These are phyloP conservation scores for Chironomus riparius DNA, from an alignment of 2,888 invertebrate species.

Conservation along the genomic window DNA sequence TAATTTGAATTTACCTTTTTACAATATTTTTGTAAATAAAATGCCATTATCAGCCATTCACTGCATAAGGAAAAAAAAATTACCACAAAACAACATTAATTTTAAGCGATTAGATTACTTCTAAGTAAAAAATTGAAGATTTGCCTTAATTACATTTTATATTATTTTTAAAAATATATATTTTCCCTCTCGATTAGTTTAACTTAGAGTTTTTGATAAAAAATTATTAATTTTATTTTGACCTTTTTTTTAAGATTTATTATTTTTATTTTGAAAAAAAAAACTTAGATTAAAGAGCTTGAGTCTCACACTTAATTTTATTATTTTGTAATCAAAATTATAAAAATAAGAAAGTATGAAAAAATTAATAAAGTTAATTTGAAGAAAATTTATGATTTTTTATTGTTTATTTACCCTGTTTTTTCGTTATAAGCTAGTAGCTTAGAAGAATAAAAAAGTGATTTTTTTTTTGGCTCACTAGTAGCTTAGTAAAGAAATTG, in stretches of 20 bases:
- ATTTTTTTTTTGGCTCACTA: too few relatives aligned
- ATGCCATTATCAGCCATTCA: constrained; percentile 10
- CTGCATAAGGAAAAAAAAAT: not conserved
- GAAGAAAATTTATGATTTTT: not conserved
- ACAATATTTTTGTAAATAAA: not conserved
- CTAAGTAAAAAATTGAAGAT: not conserved
- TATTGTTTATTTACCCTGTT: not conserved
- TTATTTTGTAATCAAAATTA: not conserved
- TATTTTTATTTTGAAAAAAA: not conserved
- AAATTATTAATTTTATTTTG: not conserved
- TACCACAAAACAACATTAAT: not conserved
- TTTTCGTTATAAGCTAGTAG: too few relatives aligned
- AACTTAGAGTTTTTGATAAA: not conserved
- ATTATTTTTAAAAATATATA: not conserved
- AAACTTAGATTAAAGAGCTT: not conserved
- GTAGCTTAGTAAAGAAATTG: too few relatives aligned
- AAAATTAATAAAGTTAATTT: not conserved
- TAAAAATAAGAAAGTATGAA: not conserved
- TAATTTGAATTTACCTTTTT: not conserved
- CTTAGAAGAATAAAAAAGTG: too few relatives aligned
- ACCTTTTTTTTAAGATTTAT: too few relatives aligned
- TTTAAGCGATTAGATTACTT: not conserved
- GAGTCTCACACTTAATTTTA: not conserved
- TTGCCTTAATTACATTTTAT: not conserved
- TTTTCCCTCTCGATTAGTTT: too few relatives aligned